These are phyloP conservation scores for Entosphenus tridentatus DNA, from an alignment of 2,113 vertebrate species.

Conservation along the genomic window DNA sequence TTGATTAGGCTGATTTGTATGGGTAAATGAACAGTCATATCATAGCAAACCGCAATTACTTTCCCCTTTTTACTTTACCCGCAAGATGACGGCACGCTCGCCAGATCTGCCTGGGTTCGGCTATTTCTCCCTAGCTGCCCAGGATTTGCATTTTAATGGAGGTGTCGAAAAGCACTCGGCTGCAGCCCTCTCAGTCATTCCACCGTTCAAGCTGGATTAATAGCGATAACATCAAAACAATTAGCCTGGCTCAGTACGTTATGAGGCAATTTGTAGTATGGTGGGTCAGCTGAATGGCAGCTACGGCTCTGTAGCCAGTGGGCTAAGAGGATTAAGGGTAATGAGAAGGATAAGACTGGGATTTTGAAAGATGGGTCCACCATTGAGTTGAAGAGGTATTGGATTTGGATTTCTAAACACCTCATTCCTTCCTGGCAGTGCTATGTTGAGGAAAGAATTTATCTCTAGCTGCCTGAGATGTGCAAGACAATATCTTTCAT, in stretches of 20 bases:
- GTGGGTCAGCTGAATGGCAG: not conserved
- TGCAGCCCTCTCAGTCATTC: not conserved
- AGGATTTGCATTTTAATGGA: conserved; percentile 4
- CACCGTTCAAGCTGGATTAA: conserved; percentile 1
- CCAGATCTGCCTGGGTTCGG: too few relatives aligned
- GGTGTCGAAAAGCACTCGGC: conserved; percentile 2
- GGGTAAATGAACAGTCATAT: too few relatives aligned
- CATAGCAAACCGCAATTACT: too few relatives aligned
- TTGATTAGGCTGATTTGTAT: too few relatives aligned
- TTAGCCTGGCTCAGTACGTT: not conserved
- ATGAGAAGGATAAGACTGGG: conserved; percentile 2
- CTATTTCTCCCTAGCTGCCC: not conserved
- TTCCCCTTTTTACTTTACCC: too few relatives aligned
- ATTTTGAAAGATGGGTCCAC: not conserved
- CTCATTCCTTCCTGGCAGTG: too few relatives aligned
- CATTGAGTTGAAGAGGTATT: too few relatives aligned
- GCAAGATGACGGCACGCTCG: too few relatives aligned
- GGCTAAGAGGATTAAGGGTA: conserved; percentile 6
- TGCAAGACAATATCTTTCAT: too few relatives aligned
- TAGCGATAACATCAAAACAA: conserved; percentile 3
- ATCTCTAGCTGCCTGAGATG: too few relatives aligned
- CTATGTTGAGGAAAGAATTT: too few relatives aligned
- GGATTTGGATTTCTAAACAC: too few relatives aligned
- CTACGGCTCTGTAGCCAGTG: not conserved
- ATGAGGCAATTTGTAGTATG: conserved; percentile 1